Conservation (phyloP, 64 coral and sea anemone species). For the Platygyra sinensis region DNA sequence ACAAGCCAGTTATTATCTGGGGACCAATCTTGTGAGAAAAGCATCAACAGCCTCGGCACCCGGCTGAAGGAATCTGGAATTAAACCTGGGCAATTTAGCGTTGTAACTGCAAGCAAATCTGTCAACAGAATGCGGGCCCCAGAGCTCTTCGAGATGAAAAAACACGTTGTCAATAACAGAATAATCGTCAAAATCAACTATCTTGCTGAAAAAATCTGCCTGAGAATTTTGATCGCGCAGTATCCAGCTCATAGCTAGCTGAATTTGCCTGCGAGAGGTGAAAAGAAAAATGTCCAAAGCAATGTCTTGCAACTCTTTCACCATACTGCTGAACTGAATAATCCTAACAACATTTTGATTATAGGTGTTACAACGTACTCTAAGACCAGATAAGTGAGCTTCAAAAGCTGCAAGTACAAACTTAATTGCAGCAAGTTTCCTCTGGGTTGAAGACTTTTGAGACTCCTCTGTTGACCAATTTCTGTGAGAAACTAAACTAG, state of each 20-base stretch:
- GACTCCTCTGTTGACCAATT: constrained; percentile 15
- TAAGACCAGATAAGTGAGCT: neutral
- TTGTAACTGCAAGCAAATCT: constrained; percentile 67
- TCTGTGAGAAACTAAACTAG: constrained; percentile 9
- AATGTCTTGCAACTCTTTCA: constrained; percentile 42
- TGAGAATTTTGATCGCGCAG: constrained; percentile 17
- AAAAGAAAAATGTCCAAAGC: neutral
- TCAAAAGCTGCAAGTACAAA: neutral
- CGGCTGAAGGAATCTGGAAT: constrained; percentile 57
- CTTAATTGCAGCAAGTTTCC: constrained; percentile 20
- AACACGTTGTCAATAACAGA: constrained; percentile 39
- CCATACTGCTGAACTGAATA: constrained; percentile 49
- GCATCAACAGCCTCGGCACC: constrained; percentile 60
- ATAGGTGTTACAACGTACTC: constrained; percentile 55
- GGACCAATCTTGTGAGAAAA: constrained; percentile 49
- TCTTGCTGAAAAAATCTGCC: constrained; percentile 42
- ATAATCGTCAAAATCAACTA: constrained; percentile 48
- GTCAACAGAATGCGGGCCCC: constrained; percentile 65
- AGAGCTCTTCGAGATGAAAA: constrained; percentile 8
- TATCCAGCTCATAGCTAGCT: constrained; percentile 26
- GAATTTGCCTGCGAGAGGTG: neutral
- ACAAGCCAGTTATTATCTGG: constrained; percentile 26
- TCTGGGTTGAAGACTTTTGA: constrained; percentile 52
- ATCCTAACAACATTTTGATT: constrained; percentile 62
- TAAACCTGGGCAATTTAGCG: constrained; percentile 55